phyloP scores from a whole-genome alignment of 2,113 vertebrate genomes.

The Hypocryptadius cinnamomeus region DNA sequence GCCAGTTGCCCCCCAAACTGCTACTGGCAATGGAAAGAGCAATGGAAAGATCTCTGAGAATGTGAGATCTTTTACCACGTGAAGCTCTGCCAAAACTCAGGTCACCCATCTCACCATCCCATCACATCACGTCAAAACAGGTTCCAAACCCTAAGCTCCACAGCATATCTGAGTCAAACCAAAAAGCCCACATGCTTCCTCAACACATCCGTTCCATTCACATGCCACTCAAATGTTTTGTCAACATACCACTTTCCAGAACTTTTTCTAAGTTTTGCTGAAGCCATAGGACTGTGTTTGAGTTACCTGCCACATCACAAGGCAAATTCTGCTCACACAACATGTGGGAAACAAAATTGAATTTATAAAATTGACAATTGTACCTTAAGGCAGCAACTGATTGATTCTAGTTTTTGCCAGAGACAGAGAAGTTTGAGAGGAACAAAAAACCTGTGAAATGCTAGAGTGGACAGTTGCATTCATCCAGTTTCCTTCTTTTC shows the following conservation, averaged over 20 bases:
- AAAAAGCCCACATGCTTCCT: not conserved
- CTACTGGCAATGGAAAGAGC: constrained; percentile 67
- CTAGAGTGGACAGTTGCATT: not conserved
- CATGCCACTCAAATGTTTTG: not conserved
- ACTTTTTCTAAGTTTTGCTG: not conserved
- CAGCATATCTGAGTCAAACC: constrained; percentile 25
- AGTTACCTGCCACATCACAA: not conserved
- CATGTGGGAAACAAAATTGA: not conserved
- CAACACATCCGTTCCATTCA: not conserved
- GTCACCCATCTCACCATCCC: constrained; percentile 52
- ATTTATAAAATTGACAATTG: not conserved
- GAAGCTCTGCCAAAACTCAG: constrained; percentile 61
- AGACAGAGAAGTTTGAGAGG: not conserved
- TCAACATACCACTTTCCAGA: not conserved
- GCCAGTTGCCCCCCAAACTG: constrained; percentile 57
- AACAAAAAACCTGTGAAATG: not conserved
- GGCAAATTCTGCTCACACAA: not conserved
- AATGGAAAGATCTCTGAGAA: constrained; percentile 72
- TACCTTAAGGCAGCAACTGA: not conserved
- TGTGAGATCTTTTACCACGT: constrained; percentile 65
- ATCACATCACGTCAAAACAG: constrained; percentile 62
- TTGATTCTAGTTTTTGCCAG: not conserved
- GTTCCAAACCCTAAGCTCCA: constrained; percentile 22
- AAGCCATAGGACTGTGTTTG: not conserved
- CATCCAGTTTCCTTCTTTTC: not conserved